Base-by-base conservation (phyloP, 2,113 vertebrate genomes). In the Proteles cristata region DNA sequence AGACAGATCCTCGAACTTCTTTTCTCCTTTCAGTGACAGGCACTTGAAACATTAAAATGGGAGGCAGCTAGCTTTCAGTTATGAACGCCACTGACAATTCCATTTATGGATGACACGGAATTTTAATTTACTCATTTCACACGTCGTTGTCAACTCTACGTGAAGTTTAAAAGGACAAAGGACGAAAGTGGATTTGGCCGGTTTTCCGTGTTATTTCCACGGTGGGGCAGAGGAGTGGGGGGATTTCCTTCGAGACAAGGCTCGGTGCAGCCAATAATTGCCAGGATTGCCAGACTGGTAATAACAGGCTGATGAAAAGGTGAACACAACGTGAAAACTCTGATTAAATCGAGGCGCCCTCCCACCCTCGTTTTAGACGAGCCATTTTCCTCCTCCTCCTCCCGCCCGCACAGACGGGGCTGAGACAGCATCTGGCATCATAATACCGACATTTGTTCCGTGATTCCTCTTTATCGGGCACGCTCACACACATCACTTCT, bases 151-250 rank as follows among this genome's bases (percentile, higher is more conserved):
- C 92, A 93, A 96, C 92, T 94, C 92, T 26, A 63, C 39, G 7
- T 19, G 86, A 97, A 96, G 94, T 97, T 97, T 63, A 48, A 88
- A 80, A 94, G 92, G 93, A 97, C 95, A 97, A 97, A 98, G 93
- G 61, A 86, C 17, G 86, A 39, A 63, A 88, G 93, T 74, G 45
- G 86, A 31, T 25, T 3, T 1, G 95, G 92, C 35, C 79, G 4
- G 89, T 53, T 74, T 65, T 68, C 55, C 58, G 33, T 2, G 93
- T 58, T 45, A 17, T 85, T 81, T 96, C 88, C 97, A 73, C 0
- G 94, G 63, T 21, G 71, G 85, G 53, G 17, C 1, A 19, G 68
- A 48, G 28, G n/a, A n/a, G 66, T 17, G 43, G 31, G 39, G 50
- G n/a, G 45, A 76, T 71, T 89, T 93, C 84, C 77, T 84, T 3